Conservation (phyloP, 2,797 vertebrate genomes). For the Labeo calbasu region DNA sequence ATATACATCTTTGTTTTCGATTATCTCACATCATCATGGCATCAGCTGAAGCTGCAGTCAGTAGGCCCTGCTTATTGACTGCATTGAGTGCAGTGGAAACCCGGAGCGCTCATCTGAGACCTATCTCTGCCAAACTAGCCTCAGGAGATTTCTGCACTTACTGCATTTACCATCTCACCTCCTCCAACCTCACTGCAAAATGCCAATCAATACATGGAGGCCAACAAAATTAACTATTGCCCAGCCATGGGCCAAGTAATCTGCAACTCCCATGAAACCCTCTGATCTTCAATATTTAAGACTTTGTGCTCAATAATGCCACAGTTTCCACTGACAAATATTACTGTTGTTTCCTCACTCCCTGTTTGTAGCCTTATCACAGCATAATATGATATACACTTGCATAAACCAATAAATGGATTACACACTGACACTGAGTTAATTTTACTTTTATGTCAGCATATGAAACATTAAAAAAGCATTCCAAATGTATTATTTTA, state of each 20-base stretch:
- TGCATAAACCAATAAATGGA: too few relatives aligned
- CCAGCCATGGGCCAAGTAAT: background rate
- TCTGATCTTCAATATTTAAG: background rate
- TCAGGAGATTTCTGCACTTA: background rate
- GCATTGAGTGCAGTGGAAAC: background rate
- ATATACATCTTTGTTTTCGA: background rate
- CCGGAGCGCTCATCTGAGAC: background rate
- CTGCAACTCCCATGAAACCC: background rate
- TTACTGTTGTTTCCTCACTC: too few relatives aligned
- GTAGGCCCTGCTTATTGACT: background rate
- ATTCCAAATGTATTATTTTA: too few relatives aligned
- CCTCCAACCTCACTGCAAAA: constrained; percentile 22
- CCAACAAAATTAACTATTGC: constrained; percentile 22
- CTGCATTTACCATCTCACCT: constrained; percentile 30
- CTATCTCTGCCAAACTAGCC: constrained; percentile 3
- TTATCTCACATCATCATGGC: background rate
- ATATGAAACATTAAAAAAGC: too few relatives aligned
- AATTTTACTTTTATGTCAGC: too few relatives aligned
- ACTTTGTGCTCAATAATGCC: background rate
- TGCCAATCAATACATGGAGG: constrained; percentile 1
- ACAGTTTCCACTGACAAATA: too few relatives aligned
- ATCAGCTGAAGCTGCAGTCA: background rate
- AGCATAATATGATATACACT: too few relatives aligned
- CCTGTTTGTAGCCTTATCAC: too few relatives aligned
- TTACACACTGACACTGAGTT: too few relatives aligned